A percentile compares a stretch with the other conserved stretches of the same genome.
Conservation (phyloP, 2,888 invertebrate species). For the Eupithecia centaureata region DNA sequence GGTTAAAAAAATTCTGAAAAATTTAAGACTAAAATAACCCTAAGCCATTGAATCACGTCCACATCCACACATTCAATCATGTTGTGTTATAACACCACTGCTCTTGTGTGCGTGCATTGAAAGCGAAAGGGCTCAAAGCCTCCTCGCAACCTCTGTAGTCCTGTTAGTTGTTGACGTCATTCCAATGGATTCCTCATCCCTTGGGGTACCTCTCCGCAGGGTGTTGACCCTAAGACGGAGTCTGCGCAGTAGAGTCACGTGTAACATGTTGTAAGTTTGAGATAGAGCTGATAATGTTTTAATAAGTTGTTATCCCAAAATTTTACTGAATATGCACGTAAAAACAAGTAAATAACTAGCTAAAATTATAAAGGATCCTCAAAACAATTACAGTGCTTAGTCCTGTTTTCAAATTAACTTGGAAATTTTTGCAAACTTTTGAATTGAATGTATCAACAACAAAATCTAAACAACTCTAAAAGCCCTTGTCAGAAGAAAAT, state of each 20-base stretch:
- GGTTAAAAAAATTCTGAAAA: too few relatives aligned
- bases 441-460: neutral
- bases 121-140: conserved; percentile 60
- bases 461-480: neutral
- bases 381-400: too few relatives aligned
- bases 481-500: neutral
- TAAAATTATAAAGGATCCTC: neutral
- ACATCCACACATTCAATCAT: conserved; percentile 14
- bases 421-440: neutral
- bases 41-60: conserved; percentile 15
- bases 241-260: conserved; percentile 35
- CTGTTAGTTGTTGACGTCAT: conserved; percentile 85
- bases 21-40: conserved; percentile 24
- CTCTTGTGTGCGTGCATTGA: conserved; percentile 43
- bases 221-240: conserved; percentile 53
- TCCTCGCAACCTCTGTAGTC: conserved; percentile 68
- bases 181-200: conserved; percentile 80
- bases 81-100: conserved; percentile 13
- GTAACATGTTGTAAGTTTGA: neutral
- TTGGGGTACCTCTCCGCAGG: conserved; percentile 71
- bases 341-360: neutral
- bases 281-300: neutral
- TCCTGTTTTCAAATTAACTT: neutral
- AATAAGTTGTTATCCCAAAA: neutral
- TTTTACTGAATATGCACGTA: neutral